These are phyloP conservation scores for Phalacrocorax aristotelis DNA, from an alignment of 2,113 vertebrate species.

Conservation along the genomic window DNA sequence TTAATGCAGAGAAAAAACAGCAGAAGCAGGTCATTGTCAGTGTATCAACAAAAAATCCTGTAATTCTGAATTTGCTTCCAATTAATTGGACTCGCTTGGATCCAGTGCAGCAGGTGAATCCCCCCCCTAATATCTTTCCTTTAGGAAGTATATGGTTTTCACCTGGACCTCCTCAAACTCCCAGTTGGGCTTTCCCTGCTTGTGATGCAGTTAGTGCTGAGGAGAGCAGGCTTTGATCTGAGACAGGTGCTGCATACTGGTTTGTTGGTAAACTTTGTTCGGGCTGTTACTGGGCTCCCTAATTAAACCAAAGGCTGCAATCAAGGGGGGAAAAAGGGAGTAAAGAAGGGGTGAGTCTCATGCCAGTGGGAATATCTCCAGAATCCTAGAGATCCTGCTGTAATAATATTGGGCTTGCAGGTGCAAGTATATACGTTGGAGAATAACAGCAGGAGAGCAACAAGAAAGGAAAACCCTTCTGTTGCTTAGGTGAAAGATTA, in stretches of 20 bases:
- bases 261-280: background rate
- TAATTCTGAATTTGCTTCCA: background rate
- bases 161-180: background rate
- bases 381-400: background rate
- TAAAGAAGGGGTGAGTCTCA: background rate
- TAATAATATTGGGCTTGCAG: background rate
- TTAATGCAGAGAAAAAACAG: background rate
- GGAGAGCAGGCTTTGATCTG: background rate
- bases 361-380: background rate
- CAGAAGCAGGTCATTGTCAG: background rate
- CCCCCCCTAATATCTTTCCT: background rate
- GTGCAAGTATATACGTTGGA: background rate
- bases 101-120: background rate
- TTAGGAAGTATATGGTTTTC: background rate
- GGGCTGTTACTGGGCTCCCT: background rate
- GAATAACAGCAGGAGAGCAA: background rate
- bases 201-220: background rate
- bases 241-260: background rate
- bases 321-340: background rate
- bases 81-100: background rate
- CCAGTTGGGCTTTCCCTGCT: background rate
- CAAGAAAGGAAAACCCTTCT: background rate
- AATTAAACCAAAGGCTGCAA: background rate
- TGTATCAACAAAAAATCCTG: background rate
- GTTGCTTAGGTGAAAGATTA: background rate